Evolutionary conservation across 2,113 vertebrate genomes (phyloP).

Genomic region (Arenaria interpres): DNA sequence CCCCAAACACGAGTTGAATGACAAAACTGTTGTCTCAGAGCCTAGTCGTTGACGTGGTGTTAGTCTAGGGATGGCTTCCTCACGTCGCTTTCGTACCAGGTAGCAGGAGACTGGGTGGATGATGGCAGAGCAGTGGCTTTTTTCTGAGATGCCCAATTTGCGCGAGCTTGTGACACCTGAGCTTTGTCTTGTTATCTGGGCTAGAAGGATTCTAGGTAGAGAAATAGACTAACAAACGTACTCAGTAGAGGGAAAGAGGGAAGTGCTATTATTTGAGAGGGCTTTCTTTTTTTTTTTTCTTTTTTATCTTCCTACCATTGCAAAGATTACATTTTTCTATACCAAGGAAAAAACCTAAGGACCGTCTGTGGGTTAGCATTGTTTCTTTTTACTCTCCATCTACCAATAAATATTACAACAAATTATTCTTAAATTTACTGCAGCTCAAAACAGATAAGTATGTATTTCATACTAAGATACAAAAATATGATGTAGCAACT

Average conservation of each 20-base stretch:
- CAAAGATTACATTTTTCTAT: neutral
- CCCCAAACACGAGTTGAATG: neutral
- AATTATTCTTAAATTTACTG: neutral
- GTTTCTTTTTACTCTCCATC: neutral
- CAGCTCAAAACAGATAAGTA: neutral
- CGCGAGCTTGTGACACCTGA: neutral
- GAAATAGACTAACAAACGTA: neutral
- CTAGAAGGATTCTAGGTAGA: neutral
- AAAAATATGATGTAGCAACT: neutral
- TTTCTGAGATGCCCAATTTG: neutral
- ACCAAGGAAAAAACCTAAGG: neutral
- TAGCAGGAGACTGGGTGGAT: neutral
- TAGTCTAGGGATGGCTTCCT: neutral
- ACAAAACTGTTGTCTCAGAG: neutral
- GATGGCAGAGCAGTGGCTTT: neutral
- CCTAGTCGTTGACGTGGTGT: neutral
- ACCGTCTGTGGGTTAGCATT: neutral
- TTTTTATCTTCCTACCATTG: fast-evolving
- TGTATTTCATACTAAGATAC: neutral
- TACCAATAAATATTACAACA: neutral
- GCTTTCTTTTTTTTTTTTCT: neutral
- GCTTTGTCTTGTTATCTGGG: neutral
- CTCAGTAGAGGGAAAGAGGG: neutral
- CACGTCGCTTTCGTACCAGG: neutral
- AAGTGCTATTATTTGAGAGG: neutral